Evolutionary conservation across 2,113 vertebrate species (phyloP).

Genomic region (Ciconia maguari): DNA sequence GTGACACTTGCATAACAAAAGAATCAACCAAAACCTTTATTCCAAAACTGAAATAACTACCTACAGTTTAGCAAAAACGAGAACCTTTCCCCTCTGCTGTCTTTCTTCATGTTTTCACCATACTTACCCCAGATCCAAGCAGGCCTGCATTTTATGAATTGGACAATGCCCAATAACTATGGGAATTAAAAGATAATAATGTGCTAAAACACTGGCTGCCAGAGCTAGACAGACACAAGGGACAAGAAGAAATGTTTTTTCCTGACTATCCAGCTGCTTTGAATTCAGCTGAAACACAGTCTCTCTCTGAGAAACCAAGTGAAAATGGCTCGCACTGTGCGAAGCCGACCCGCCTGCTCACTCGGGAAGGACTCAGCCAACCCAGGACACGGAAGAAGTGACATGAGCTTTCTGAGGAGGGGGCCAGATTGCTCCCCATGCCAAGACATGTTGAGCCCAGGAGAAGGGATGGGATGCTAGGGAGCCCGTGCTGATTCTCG

Average conservation of each 20-base stretch:
- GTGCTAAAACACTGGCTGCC: conserved; percentile 47
- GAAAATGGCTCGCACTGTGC: neutral
- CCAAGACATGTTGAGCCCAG: neutral
- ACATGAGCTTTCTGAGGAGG: neutral
- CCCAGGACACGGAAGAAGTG: conserved; percentile 19
- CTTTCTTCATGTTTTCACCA: neutral
- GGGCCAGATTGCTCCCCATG: neutral
- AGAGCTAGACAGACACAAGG: conserved; percentile 49
- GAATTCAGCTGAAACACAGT: conserved; percentile 38
- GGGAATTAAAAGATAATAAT: conserved; percentile 53
- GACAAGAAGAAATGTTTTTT: conserved; percentile 53
- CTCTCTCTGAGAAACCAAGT: neutral
- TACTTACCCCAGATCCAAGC: neutral
- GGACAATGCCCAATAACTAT: conserved; percentile 43
- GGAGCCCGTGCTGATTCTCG: neutral
- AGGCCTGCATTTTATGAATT: conserved; percentile 20
- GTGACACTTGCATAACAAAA: neutral
- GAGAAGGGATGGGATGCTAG: neutral
- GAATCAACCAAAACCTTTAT: neutral
- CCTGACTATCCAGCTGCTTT: conserved; percentile 57
- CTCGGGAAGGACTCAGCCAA: neutral
- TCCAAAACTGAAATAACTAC: neutral
- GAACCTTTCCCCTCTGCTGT: neutral
- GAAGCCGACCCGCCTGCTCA: neutral
- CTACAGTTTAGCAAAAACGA: neutral